Conservation (phyloP, 2,888 invertebrate genomes). For the Lymantria dispar region DNA sequence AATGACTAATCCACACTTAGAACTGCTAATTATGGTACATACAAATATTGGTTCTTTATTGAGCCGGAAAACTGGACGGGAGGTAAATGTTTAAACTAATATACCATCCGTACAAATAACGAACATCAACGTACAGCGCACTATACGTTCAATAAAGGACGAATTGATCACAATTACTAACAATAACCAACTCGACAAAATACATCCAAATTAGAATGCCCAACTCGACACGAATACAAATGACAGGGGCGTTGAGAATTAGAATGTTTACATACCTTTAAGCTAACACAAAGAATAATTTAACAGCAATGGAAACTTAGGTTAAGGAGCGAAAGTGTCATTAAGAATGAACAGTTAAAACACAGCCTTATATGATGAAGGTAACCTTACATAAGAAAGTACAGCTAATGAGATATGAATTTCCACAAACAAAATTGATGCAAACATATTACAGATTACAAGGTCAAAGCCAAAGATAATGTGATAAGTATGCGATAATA, state of each 20-base stretch:
- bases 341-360: slow-evolving; percentile 20
- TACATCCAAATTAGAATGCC: slow-evolving; percentile 36
- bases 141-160: slow-evolving; percentile 30
- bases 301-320: slow-evolving; percentile 39
- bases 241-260: slow-evolving; percentile 41
- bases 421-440: slow-evolving; percentile 15
- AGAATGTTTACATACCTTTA: slow-evolving; percentile 42
- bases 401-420: slow-evolving; percentile 14
- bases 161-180: slow-evolving; percentile 53
- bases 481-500: slow-evolving; percentile 53
- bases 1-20: no score
- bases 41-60: no score
- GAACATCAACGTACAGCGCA: no score
- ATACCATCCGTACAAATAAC: no score
- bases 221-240: slow-evolving; percentile 52
- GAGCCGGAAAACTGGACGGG: no score
- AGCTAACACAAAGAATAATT: slow-evolving; percentile 36
- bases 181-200: slow-evolving; percentile 48
- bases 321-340: slow-evolving; percentile 44
- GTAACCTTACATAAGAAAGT: slow-evolving; percentile 12
- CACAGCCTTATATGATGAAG: slow-evolving; percentile 9
- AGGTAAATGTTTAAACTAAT: no score
- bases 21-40: no score
- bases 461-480: slow-evolving; percentile 52
- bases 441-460: slow-evolving; percentile 36